phyloP scores from a whole-genome alignment of 1,140 invertebrate genomes.

The Amyelois transitella region DNA sequence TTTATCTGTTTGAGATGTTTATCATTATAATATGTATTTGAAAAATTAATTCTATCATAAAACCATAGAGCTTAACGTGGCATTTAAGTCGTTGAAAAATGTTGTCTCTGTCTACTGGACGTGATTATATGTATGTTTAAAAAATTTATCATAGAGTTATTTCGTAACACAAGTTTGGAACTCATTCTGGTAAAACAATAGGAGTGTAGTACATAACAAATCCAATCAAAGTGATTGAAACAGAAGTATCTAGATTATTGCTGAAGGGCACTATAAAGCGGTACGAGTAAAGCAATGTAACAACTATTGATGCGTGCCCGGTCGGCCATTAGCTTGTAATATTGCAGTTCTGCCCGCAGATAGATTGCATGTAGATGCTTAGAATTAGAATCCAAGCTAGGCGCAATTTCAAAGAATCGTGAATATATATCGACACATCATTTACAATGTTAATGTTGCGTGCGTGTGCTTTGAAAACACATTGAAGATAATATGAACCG shows the following conservation, averaged over 20 bases:
- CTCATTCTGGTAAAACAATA: too few species aligned
- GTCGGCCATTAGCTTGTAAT: not conserved
- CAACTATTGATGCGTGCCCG: conserved; percentile 7
- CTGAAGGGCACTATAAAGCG: too few species aligned
- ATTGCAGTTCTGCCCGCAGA: not conserved
- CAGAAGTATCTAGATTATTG: not conserved
- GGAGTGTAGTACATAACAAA: too few species aligned
- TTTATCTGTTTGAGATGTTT: too few species aligned
- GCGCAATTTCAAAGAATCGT: conserved; percentile 29
- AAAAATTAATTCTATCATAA: too few species aligned
- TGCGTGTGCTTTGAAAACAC: conserved; percentile 21
- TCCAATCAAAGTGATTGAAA: not conserved
- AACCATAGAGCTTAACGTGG: too few species aligned
- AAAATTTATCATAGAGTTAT: too few species aligned
- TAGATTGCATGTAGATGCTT: not conserved
- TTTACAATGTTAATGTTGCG: conserved; percentile 41
- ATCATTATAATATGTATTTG: too few species aligned
- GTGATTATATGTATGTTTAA: too few species aligned
- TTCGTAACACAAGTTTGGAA: too few species aligned
- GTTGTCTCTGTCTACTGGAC: too few species aligned
- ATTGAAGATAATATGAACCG: conserved; percentile 17
- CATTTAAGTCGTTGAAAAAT: too few species aligned
- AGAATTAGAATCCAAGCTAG: conserved; percentile 9
- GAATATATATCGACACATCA: conserved; percentile 25
- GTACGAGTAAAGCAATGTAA: not conserved